These are phyloP conservation scores for Azemiops feae DNA, from an alignment of 2,113 vertebrate genomes.

Conservation along the genomic window DNA sequence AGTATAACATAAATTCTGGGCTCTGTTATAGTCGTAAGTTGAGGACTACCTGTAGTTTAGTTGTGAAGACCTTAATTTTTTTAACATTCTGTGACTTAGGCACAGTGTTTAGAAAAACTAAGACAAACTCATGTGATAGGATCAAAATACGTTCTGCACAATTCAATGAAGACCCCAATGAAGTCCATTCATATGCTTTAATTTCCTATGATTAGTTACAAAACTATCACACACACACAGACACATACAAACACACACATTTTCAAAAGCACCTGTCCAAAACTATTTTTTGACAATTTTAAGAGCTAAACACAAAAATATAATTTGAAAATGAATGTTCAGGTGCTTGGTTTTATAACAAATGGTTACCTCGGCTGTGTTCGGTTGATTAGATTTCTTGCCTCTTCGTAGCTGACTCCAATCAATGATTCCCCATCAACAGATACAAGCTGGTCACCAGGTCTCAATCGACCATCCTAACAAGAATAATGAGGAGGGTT, in stretches of 20 bases:
- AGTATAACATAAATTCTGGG: background rate
- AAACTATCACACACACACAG: background rate
- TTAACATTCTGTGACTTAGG: background rate
- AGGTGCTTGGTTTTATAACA: background rate
- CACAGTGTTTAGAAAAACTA: background rate
- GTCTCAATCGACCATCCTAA: slow-evolving; percentile 88
- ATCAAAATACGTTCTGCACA: background rate
- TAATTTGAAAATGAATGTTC: background rate
- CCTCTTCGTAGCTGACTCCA: slow-evolving; percentile 90
- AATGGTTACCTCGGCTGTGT: slow-evolving; percentile 80
- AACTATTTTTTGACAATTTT: background rate
- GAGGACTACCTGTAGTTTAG: background rate
- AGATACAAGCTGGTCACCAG: slow-evolving; percentile 92
- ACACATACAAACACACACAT: background rate
- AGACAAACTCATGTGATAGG: background rate
- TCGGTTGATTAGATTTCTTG: slow-evolving; percentile 79
- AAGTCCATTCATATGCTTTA: background rate
- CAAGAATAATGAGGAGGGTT: slow-evolving; percentile 27
- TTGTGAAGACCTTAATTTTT: background rate
- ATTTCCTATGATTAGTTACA: background rate
- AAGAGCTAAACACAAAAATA: background rate
- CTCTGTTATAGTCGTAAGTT: background rate
- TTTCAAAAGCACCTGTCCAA: background rate
- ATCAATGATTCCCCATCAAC: slow-evolving; percentile 93
- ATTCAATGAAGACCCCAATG: background rate